Conservation (phyloP, 1,140 invertebrate genomes). For the Sinonovacula constricta region DNA sequence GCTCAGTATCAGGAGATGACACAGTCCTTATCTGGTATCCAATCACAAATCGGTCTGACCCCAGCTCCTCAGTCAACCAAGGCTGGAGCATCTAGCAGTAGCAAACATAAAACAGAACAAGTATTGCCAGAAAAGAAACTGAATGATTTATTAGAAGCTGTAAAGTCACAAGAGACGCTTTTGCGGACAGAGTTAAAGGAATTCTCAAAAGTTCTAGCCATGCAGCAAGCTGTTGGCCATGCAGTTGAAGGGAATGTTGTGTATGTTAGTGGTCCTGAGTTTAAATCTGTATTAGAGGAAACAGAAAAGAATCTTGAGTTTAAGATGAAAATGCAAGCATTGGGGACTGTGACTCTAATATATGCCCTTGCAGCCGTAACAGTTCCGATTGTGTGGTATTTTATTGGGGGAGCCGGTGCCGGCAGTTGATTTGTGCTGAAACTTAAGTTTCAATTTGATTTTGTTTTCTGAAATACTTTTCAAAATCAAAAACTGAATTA, state of each 20-base stretch:
- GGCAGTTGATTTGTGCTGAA: slow-evolving; percentile 10
- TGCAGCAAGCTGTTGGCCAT: slow-evolving; percentile 11
- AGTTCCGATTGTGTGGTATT: slow-evolving; percentile 67
- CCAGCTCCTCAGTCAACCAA: not conserved
- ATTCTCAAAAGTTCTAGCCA: slow-evolving; percentile 57
- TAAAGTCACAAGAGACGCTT: slow-evolving; percentile 62
- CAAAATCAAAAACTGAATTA: no score
- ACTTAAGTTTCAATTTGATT: no score
- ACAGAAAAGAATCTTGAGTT: slow-evolving; percentile 72
- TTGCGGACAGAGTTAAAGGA: slow-evolving; percentile 56
- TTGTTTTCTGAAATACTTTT: no score
- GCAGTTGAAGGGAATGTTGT: slow-evolving; percentile 56
- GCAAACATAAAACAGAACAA: not conserved
- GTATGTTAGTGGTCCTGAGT: slow-evolving; percentile 75
- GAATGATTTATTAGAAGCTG: slow-evolving; percentile 59
- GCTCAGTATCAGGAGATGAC: slow-evolving; percentile 68
- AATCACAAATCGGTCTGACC: slow-evolving; percentile 1
- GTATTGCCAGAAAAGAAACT: slow-evolving; percentile 57
- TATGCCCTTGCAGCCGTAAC: slow-evolving; percentile 70
- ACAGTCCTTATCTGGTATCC: slow-evolving; percentile 62
- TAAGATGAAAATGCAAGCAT: slow-evolving; percentile 73
- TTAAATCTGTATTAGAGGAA: slow-evolving; percentile 65
- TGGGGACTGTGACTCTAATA: slow-evolving; percentile 68
- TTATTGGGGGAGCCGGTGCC: slow-evolving; percentile 60
- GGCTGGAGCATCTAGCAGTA: not conserved